A percentile compares a stretch with the other conserved stretches of the same genome.
phyloP scores from a whole-genome alignment of 2,888 invertebrate genomes.

The Onchidella celtica region DNA sequence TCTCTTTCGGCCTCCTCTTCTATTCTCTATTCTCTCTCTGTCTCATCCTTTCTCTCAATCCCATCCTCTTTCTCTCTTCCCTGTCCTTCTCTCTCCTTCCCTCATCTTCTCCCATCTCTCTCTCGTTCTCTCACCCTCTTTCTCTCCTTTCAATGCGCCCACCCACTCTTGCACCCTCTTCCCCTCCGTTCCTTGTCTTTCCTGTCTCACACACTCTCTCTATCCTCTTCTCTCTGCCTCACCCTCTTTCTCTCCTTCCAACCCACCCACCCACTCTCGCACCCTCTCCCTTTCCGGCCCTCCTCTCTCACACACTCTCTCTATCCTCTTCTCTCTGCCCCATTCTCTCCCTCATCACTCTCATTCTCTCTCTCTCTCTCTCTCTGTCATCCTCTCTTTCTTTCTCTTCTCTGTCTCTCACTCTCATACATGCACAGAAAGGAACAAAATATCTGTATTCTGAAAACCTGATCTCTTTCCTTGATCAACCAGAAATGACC shows the following conservation, averaged over 20 bases:
- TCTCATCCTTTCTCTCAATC: background rate
- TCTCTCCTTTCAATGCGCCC: background rate
- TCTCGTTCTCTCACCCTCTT: too few relatives aligned
- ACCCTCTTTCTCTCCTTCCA: background rate
- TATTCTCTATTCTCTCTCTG: background rate
- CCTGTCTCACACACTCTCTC: too few relatives aligned
- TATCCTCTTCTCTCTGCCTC: background rate
- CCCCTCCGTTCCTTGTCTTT: background rate
- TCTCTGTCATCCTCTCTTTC: too few relatives aligned
- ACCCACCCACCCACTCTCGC: background rate
- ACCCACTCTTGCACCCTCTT: background rate
- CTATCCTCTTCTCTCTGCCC: background rate
- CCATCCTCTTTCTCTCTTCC: background rate
- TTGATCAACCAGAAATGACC: too few relatives aligned
- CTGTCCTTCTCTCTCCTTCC: slow-evolving; percentile 4
- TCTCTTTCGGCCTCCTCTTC: background rate
- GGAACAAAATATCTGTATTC: too few relatives aligned
- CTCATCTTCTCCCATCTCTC: background rate
- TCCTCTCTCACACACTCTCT: background rate
- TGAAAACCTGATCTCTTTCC: too few relatives aligned
- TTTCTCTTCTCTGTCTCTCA: too few relatives aligned
- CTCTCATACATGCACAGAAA: too few relatives aligned
- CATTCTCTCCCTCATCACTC: background rate
- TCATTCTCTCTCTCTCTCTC: background rate
- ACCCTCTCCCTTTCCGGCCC: background rate